A percentile compares a stretch with the other conserved stretches of the same genome.
phyloP scores from a whole-genome alignment of 2,113 vertebrate species.

The Mesocricetus auratus region DNA sequence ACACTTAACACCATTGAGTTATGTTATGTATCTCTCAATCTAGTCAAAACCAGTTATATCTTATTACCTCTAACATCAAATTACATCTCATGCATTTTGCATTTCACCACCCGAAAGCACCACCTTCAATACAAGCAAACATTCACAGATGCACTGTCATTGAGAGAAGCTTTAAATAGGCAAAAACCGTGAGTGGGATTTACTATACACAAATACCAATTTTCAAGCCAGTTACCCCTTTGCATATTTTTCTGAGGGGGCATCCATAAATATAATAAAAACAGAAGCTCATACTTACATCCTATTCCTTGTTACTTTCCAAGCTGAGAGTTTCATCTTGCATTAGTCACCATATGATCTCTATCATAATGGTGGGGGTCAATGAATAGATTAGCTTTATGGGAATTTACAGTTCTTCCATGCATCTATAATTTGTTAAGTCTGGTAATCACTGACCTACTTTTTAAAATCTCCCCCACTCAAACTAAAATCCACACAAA shows the following conservation, averaged over 20 bases:
- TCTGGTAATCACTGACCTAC: constrained; percentile 91
- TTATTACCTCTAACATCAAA: constrained; percentile 83
- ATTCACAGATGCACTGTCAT: constrained; percentile 85
- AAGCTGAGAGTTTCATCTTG: constrained; percentile 99
- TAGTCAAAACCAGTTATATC: constrained; percentile 74
- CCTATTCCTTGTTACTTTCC: constrained; percentile 99
- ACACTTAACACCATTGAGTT: constrained; percentile 72
- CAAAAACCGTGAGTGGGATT: constrained; percentile 86
- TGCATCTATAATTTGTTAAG: constrained; percentile 99
- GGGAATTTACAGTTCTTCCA: constrained; percentile 99
- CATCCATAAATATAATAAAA: constrained; percentile 99
- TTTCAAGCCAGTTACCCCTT: constrained; percentile 97
- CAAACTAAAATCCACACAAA: constrained; percentile 87
- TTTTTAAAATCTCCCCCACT: constrained; percentile 89
- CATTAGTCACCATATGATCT: constrained; percentile 99
- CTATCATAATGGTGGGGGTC: constrained; percentile 99
- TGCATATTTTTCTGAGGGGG: constrained; percentile 99
- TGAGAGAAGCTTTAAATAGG: constrained; percentile 86
- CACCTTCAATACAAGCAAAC: constrained; percentile 82
- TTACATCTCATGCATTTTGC: constrained; percentile 85
- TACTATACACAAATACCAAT: constrained; percentile 82
- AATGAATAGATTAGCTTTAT: constrained; percentile 99
- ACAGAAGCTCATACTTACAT: constrained; percentile 99
- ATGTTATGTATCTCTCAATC: constrained; percentile 76
- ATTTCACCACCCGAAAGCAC: constrained; percentile 78